phyloP scores from a whole-genome alignment of 2,797 vertebrate genomes.

The Falco peregrinus region DNA sequence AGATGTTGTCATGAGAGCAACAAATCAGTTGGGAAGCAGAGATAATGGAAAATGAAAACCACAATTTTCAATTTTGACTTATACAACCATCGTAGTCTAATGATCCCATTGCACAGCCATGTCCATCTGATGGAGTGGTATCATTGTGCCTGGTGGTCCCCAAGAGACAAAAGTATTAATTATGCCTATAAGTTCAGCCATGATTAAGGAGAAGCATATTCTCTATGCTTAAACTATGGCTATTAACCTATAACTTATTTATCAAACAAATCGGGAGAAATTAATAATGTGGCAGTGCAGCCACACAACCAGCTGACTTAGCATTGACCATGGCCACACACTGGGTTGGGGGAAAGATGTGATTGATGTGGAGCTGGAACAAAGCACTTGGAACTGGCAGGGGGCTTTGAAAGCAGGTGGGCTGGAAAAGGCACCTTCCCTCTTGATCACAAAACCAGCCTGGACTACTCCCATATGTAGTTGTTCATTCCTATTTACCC shows the following conservation, averaged over 20 bases:
- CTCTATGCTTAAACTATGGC: neutral
- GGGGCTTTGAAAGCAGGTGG: neutral
- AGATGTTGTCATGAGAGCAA: neutral
- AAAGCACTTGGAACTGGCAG: neutral
- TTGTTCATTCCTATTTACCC: neutral
- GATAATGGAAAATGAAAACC: neutral
- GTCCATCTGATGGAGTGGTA: neutral
- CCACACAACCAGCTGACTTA: neutral
- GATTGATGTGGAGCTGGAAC: neutral
- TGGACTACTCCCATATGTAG: neutral
- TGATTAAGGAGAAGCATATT: neutral
- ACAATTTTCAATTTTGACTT: neutral
- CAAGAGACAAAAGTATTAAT: neutral
- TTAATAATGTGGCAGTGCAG: neutral
- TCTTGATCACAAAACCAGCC: neutral
- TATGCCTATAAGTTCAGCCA: neutral
- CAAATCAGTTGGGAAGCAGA: neutral
- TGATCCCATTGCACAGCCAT: accelerated
- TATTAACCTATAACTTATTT: neutral
- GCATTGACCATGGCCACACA: neutral
- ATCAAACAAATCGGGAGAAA: accelerated
- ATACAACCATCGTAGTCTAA: neutral
- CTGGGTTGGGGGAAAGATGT: accelerated
- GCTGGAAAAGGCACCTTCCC: neutral
- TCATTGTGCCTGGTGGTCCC: neutral